phyloP scores from a whole-genome alignment of 1,140 invertebrate genomes.

The Saccostrea echinata region DNA sequence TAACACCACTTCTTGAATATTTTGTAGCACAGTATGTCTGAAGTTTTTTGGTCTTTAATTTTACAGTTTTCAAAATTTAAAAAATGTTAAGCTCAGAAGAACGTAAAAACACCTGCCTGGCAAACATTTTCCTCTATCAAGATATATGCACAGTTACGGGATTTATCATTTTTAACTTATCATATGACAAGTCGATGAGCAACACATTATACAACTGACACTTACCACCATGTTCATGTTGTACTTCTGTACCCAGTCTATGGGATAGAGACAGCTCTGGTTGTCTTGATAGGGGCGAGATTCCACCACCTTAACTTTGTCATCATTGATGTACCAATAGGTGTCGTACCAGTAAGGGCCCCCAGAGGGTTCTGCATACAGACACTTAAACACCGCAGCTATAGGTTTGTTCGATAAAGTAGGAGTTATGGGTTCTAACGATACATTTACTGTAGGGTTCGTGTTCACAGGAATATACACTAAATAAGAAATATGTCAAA shows the following conservation, averaged over 20 bases:
- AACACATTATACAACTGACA: too few relatives aligned
- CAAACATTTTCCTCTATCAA: too few relatives aligned
- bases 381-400: background rate
- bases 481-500: background rate
- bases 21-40: too few relatives aligned
- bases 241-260: background rate
- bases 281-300: background rate
- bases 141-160: too few relatives aligned
- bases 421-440: background rate
- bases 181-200: too few relatives aligned
- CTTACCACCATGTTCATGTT: conserved; percentile 9
- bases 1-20: too few relatives aligned
- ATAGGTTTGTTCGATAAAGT: background rate
- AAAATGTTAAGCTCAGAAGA: too few relatives aligned
- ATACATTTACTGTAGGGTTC: background rate
- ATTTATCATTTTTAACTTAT: too few relatives aligned
- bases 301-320: background rate
- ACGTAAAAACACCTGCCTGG: too few relatives aligned
- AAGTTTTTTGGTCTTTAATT: too few relatives aligned
- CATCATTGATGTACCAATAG: background rate
- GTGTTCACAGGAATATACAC: background rate
- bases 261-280: background rate
- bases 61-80: too few relatives aligned
- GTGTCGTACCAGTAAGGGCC: background rate
- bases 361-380: background rate